Percentiles rank a stretch among this genome's conserved stretches.
Evolutionary conservation across 2,888 invertebrate genomes (phyloP).

Genomic region (Agapostemon virescens): DNA sequence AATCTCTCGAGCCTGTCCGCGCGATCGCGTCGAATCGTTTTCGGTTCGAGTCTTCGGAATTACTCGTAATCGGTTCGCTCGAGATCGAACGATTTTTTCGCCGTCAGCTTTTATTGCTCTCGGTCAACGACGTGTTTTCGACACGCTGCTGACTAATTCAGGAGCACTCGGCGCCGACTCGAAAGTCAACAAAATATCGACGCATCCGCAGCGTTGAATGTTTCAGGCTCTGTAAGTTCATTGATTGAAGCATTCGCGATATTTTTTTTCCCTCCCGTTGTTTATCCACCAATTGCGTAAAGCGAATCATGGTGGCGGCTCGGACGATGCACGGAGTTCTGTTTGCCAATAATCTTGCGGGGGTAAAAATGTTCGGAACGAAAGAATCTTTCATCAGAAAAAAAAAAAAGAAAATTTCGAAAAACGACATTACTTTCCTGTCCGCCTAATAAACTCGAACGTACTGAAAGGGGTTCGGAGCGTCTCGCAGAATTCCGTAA

Average conservation of each 20-base stretch:
- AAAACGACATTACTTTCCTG: too few relatives aligned
- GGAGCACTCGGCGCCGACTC: not conserved
- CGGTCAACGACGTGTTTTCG: not conserved
- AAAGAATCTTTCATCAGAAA: too few relatives aligned
- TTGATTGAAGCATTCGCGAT: not conserved
- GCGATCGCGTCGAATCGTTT: not conserved
- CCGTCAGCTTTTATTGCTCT: not conserved
- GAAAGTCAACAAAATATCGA: not conserved
- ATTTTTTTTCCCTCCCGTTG: not conserved
- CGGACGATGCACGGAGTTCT: too few relatives aligned
- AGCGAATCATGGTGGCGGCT: not conserved
- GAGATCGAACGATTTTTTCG: not conserved
- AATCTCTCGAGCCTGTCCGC: not conserved
- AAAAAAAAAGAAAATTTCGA: too few relatives aligned
- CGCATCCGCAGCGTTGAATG: not conserved
- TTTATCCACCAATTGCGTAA: not conserved
- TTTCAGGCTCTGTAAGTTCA: conserved; percentile 15
- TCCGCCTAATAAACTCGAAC: not conserved
- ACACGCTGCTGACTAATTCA: not conserved
- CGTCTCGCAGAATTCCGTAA: not conserved
- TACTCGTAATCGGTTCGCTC: not conserved
- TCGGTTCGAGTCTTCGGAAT: not conserved
- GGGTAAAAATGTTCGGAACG: too few relatives aligned
- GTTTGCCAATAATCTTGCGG: too few relatives aligned
- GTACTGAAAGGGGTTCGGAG: not conserved